Conservation (phyloP, 2,113 vertebrate species). For the Brienomyrus brachyistius region DNA sequence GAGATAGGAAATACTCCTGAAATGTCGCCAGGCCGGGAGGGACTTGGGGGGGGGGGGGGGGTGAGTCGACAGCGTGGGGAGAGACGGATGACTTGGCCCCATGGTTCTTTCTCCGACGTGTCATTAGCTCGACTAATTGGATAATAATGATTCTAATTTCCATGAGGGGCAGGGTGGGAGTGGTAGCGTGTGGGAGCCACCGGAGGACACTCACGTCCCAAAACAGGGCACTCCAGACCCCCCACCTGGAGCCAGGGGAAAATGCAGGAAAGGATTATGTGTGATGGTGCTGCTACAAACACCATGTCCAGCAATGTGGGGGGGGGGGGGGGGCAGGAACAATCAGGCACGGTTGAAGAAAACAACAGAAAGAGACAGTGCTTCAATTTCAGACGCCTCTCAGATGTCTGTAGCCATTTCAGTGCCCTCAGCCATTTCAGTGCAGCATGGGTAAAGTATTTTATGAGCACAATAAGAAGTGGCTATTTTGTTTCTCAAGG, state of each 20-base stretch:
- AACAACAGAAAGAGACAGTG: neutral
- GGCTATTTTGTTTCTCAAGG: neutral
- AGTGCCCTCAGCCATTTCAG: too few species aligned
- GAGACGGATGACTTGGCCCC: constrained; percentile 48
- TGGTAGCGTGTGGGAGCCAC: constrained; percentile 14
- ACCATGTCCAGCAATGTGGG: neutral
- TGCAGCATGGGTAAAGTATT: neutral
- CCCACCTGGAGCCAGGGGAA: constrained; percentile 38
- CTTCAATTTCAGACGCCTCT: neutral
- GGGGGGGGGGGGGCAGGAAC: neutral
- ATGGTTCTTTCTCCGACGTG: constrained; percentile 46
- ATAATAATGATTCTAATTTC: constrained; percentile 64
- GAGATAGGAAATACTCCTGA: neutral
- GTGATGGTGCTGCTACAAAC: neutral
- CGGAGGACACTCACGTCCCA: constrained; percentile 35
- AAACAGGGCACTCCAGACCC: constrained; percentile 34
- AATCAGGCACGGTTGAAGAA: neutral
- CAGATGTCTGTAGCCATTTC: neutral
- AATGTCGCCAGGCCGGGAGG: neutral
- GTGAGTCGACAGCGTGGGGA: constrained; percentile 37
- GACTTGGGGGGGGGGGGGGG: constrained; percentile 37
- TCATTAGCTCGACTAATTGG: constrained; percentile 62
- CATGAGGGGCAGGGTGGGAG: constrained; percentile 37
- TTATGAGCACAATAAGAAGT: neutral
- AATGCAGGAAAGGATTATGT: neutral